phyloP scores from a whole-genome alignment of 1,140 invertebrate species.

The Panagrolaimus sp. region DNA sequence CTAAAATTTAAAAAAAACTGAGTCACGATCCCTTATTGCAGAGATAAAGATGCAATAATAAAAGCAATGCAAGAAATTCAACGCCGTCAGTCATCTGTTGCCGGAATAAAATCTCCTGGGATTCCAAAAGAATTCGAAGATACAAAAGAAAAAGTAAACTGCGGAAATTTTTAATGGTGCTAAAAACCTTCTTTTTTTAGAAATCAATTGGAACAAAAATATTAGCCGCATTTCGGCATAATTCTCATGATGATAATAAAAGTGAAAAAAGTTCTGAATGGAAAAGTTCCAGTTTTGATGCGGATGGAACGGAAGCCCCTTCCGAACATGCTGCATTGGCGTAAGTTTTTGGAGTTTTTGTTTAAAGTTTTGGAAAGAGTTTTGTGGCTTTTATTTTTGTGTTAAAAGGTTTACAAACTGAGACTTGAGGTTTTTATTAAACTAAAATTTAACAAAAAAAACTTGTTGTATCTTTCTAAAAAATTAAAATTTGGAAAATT shows the following conservation, averaged over 20 bases:
- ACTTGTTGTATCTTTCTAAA: too few species aligned
- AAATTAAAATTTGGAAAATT: too few species aligned
- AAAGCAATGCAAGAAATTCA: constrained; percentile 43
- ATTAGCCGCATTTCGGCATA: constrained; percentile 46
- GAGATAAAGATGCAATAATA: constrained; percentile 47
- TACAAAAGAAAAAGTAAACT: constrained; percentile 37
- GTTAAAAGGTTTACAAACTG: too few species aligned
- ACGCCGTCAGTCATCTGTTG: constrained; percentile 41
- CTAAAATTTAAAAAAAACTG: too few species aligned
- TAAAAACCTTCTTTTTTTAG: not conserved
- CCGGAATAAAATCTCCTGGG: constrained; percentile 33
- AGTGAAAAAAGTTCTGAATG: constrained; percentile 32
- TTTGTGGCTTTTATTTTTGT: too few species aligned
- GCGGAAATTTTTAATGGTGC: not conserved
- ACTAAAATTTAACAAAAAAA: too few species aligned
- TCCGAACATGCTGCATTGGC: constrained; percentile 36
- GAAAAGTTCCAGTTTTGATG: constrained; percentile 45
- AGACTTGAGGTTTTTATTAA: too few species aligned
- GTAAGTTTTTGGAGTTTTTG: constrained; percentile 33
- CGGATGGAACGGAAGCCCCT: constrained; percentile 33
- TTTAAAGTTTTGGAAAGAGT: too few species aligned
- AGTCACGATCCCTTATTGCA: too few species aligned
- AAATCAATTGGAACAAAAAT: constrained; percentile 42
- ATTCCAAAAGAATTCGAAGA: constrained; percentile 56
- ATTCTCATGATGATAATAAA: constrained; percentile 53